Base-by-base conservation (phyloP, 2,113 vertebrate genomes). In the Polypterus bichir region DNA sequence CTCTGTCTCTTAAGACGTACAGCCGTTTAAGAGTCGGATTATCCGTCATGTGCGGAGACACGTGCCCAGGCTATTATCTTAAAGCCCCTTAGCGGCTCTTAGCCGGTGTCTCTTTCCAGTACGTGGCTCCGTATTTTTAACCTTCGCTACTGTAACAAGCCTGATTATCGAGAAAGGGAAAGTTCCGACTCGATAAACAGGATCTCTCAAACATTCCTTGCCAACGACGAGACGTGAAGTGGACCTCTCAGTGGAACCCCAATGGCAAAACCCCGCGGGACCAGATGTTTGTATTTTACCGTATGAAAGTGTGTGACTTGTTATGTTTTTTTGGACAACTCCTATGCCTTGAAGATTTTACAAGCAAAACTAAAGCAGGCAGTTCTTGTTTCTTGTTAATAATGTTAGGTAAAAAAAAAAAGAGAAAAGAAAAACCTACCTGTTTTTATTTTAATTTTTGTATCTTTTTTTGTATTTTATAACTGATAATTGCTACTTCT, bases 311-410 rank as follows among this genome's bases (percentile, higher is more conserved):
- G n/a, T 49, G 27, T 63, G 60, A 57, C 5, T 67, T 64, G 67
- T 62, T 58, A 4, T 55, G 52, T 62, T 69, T 64, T 64, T 62
- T 64, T 71, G 48, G 59, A 65, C 52, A 66, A 73, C 70, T 62
- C 72, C 66, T 69, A 72, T 66, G 75, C 74, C 75, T 83, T 77
- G 75, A 74, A 77, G 68, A 75, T 74, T 70, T 82, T 74, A 67
- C 47, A 53, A 66, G 69, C 46, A 67, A 27, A 69, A 67, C 64
- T 27, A 65, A 65, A 74, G 55, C 62, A 65, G 64, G 63, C 48
- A 62, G 56, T 76, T 62, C 27, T 27, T 27, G 27, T 27, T 27
- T 27, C 27, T 27, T 27, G 27, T 27, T 27, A 27, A 27, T 27
- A 27, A 27, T 27, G 27, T 27, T 27, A 27, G 27, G 27, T 27